Conservation (phyloP, 2,888 invertebrate species). For the Hirtodrosophila duncani region DNA sequence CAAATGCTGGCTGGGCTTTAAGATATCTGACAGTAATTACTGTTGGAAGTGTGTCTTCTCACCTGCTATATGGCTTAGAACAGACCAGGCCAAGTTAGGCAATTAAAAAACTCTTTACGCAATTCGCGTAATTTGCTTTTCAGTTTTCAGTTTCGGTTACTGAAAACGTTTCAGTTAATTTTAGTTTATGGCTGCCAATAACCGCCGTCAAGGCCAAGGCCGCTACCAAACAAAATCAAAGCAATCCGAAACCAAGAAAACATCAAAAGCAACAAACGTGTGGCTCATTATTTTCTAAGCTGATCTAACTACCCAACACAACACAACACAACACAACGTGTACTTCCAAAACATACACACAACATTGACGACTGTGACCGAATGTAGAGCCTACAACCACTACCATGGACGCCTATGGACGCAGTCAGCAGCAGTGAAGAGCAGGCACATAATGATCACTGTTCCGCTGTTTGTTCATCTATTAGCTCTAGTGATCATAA, state of each 20-base stretch:
- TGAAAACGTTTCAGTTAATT: conserved; percentile 54
- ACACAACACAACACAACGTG: neutral
- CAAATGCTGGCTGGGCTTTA: no score
- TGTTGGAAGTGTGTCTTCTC: no score
- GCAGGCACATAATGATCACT: no score
- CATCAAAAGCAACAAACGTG: conserved; percentile 13
- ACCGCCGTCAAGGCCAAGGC: conserved; percentile 72
- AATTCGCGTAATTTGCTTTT: conserved; percentile 30
- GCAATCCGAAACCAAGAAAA: conserved; percentile 24
- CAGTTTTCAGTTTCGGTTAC: conserved; percentile 1
- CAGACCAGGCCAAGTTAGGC: no score
- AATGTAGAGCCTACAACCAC: conserved; percentile 32
- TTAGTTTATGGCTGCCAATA: conserved; percentile 69
- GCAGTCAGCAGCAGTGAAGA: no score
- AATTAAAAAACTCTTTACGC: conserved; percentile 45
- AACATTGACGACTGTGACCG: no score
- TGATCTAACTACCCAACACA: conserved; percentile 49
- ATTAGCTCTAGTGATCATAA: no score
- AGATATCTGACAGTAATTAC: no score
- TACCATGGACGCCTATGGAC: no score
- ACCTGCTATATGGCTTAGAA: no score
- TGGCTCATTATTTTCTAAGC: conserved; percentile 65
- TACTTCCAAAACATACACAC: conserved; percentile 15
- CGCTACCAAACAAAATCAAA: conserved; percentile 34
- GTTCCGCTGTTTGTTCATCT: no score